These are phyloP conservation scores for Brenthis hecate DNA, from an alignment of 2,888 invertebrate genomes.

Conservation along the genomic window DNA sequence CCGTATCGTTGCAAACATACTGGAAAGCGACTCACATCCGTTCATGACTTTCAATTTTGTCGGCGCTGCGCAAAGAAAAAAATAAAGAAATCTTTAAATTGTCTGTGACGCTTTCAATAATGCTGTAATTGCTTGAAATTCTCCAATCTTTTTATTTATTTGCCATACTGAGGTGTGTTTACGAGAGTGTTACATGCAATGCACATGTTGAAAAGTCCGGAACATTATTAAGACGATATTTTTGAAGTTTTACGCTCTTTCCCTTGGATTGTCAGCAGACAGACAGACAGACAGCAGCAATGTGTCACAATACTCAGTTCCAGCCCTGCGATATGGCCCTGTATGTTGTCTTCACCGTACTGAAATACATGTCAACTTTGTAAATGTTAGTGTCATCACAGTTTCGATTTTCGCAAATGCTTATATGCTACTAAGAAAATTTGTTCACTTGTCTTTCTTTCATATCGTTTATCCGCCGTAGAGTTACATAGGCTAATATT, in stretches of 20 bases:
- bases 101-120: constrained; percentile 37
- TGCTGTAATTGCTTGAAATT: constrained; percentile 36
- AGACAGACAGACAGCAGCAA: too few species aligned
- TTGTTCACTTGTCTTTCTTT: too few species aligned
- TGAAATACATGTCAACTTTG: too few species aligned
- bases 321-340: too few species aligned
- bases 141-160: constrained; percentile 29
- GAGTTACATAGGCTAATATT: too few species aligned
- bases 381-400: too few species aligned
- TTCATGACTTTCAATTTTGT: constrained; percentile 49
- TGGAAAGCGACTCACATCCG: constrained; percentile 49
- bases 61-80: constrained; percentile 35
- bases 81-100: constrained; percentile 34
- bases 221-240: not conserved
- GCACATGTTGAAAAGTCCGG: constrained; percentile 11
- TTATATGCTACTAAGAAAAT: too few species aligned
- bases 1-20: not conserved
- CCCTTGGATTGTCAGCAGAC: too few species aligned
- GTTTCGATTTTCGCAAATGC: too few species aligned
- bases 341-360: too few species aligned
- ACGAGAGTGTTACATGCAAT: constrained; percentile 28
- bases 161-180: constrained; percentile 13
- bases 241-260: not conserved
- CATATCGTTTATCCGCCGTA: too few species aligned
- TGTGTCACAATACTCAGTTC: too few species aligned